Conservation (phyloP, 2,797 vertebrate species). For the Glyptemys insculpta region DNA sequence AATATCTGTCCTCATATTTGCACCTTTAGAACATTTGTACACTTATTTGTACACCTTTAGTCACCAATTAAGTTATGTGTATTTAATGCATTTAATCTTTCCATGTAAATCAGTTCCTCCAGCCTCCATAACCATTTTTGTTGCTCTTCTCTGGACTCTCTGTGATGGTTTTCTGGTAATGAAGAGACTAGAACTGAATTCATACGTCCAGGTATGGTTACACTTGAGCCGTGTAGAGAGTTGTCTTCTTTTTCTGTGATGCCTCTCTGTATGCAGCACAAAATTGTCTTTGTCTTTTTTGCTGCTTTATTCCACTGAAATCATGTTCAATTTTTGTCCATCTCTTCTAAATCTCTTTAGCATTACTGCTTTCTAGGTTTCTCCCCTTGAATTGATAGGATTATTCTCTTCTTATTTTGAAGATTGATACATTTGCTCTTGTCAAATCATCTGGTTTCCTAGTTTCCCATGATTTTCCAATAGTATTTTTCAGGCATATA, state of each 20-base stretch:
- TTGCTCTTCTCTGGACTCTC: fast-evolving
- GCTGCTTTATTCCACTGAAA: conserved; percentile 22
- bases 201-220: conserved; percentile 1
- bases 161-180: neutral
- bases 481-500: neutral
- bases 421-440: neutral
- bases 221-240: conserved; percentile 34
- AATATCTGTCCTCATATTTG: neutral
- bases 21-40: neutral
- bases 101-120: neutral
- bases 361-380: neutral
- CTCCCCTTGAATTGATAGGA: neutral
- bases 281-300: neutral
- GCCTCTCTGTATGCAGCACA: conserved; percentile 4
- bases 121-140: neutral
- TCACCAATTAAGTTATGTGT: neutral
- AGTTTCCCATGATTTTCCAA: neutral
- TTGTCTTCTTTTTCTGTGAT: neutral
- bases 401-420: neutral
- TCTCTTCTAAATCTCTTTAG: neutral
- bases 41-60: neutral
- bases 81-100: neutral
- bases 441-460: neutral
- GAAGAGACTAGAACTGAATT: neutral
- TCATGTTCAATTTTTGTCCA: conserved; percentile 25